These are phyloP conservation scores for Silurus glanis DNA, from an alignment of 2,113 vertebrate genomes.

Conservation along the genomic window DNA sequence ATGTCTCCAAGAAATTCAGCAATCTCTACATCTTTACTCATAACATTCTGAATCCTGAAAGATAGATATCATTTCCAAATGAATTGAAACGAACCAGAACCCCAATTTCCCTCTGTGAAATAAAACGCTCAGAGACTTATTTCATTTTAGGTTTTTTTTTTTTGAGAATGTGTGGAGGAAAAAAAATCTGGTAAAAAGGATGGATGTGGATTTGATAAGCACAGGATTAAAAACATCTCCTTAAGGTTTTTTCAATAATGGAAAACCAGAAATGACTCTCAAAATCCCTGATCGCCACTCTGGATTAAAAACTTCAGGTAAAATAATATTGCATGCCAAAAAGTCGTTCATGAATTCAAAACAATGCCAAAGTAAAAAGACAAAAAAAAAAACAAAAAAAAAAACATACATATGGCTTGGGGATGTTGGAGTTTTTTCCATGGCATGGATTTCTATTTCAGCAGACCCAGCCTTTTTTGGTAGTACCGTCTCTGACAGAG, in stretches of 20 bases:
- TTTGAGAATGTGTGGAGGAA: neutral
- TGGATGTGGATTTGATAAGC: neutral
- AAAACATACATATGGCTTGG: neutral
- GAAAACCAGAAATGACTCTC: conserved; percentile 74
- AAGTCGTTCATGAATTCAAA: conserved; percentile 27
- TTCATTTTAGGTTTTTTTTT: neutral
- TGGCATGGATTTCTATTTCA: neutral
- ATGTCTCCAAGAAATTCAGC: neutral
- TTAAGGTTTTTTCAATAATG: conserved; percentile 71
- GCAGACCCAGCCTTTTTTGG: conserved; percentile 1
- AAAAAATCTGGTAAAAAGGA: too few species aligned
- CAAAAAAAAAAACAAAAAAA: neutral
- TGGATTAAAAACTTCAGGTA: conserved; percentile 50
- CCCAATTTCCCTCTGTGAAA: neutral
- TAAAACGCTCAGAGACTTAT: conserved; percentile 15
- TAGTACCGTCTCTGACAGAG: neutral
- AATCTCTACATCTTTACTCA: neutral
- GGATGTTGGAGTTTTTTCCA: neutral
- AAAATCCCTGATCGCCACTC: conserved; percentile 70
- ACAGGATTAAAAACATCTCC: conserved; percentile 65
- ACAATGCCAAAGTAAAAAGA: neutral
- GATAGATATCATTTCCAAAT: conserved; percentile 11
- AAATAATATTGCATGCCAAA: neutral
- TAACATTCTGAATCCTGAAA: conserved; percentile 12
- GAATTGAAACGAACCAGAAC: neutral